These are phyloP conservation scores for Ochlodes sylvanus DNA, from an alignment of 2,888 invertebrate species.

Conservation along the genomic window DNA sequence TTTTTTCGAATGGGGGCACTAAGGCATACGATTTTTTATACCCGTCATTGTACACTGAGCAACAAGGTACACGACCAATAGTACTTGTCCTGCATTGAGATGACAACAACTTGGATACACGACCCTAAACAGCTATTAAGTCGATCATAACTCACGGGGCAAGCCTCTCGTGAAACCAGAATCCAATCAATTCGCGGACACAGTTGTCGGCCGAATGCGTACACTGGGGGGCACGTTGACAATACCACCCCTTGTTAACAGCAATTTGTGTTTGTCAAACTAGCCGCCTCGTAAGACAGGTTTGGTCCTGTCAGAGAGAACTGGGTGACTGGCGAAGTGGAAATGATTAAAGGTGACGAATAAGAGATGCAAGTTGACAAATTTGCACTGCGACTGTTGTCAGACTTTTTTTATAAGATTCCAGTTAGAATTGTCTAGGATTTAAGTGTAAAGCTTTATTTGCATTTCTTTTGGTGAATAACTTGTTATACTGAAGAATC, in stretches of 20 bases:
- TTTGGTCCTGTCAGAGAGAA: not conserved
- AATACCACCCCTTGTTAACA: constrained; percentile 7
- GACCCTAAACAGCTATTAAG: constrained; percentile 6
- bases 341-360: too few relatives aligned
- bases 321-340: not conserved
- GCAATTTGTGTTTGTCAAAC: constrained; percentile 20
- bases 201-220: not conserved
- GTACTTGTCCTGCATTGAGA: not conserved
- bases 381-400: not conserved
- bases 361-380: not conserved
- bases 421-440: too few relatives aligned
- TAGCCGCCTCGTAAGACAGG: not conserved
- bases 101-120: not conserved
- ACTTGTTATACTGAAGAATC: too few relatives aligned
- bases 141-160: constrained; percentile 41
- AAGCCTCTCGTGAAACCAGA: constrained; percentile 46
- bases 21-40: too few relatives aligned
- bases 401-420: too few relatives aligned
- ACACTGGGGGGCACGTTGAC: not conserved
- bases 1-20: too few relatives aligned
- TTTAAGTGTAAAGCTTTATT: too few relatives aligned
- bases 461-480: too few relatives aligned
- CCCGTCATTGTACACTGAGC: too few relatives aligned
- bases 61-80: not conserved
- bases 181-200: constrained; percentile 14